Conservation (phyloP, 2,113 vertebrate species). For the Pluvialis apricaria region DNA sequence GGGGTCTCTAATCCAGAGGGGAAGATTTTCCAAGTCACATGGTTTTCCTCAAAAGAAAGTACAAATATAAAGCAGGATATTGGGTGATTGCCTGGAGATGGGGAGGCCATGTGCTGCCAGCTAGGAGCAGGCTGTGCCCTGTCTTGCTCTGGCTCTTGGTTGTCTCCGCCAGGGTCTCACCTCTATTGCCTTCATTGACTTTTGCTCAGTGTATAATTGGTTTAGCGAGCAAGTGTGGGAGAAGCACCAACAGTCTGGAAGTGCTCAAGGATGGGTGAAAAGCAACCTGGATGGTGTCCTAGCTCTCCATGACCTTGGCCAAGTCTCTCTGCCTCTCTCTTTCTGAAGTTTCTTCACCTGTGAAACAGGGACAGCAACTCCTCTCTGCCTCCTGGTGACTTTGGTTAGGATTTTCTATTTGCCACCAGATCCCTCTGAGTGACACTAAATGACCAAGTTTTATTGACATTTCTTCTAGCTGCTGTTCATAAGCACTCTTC, state of each 20-base stretch:
- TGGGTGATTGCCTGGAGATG: not conserved
- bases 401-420: not conserved
- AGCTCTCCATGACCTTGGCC: not conserved
- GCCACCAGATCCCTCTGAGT: not conserved
- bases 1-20: not conserved
- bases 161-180: not conserved
- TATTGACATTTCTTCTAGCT: not conserved
- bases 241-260: not conserved
- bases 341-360: not conserved
- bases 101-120: not conserved
- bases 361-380: not conserved
- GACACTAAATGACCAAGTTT: not conserved
- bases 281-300: not conserved
- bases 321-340: not conserved
- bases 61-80: not conserved
- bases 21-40: not conserved
- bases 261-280: not conserved
- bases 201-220: not conserved
- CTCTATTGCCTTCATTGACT: not conserved
- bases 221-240: fast-evolving
- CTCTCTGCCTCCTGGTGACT: not conserved
- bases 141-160: not conserved
- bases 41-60: not conserved
- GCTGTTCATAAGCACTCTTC: not conserved
- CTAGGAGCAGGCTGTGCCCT: not conserved